Percentiles rank a stretch among this genome's conserved stretches.
phyloP scores from a whole-genome alignment of 2,797 vertebrate genomes.

The Cottoperca gobio region DNA sequence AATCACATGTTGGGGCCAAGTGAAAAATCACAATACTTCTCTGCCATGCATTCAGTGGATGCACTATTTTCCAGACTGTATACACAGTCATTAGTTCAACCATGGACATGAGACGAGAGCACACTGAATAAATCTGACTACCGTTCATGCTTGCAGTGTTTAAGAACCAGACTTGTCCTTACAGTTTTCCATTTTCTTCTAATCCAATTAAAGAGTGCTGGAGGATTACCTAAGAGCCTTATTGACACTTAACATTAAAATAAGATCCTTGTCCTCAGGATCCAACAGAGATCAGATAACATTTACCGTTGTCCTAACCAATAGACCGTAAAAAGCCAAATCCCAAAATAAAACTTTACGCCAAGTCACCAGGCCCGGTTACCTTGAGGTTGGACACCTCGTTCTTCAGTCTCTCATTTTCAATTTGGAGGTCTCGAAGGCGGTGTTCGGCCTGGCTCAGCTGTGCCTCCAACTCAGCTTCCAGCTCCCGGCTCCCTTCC shows the following conservation, averaged over 20 bases:
- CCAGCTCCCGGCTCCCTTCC: constrained; percentile 97
- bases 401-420: constrained; percentile 95
- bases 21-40: constrained; percentile 7
- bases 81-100: background rate
- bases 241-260: constrained; percentile 30
- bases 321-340: background rate
- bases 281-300: constrained; percentile 52
- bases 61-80: background rate
- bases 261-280: constrained; percentile 31
- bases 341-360: background rate
- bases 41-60: background rate
- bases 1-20: constrained; percentile 18
- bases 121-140: background rate
- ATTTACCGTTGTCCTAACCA: constrained; percentile 21
- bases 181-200: constrained; percentile 67
- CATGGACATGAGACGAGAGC: background rate
- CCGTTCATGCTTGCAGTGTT: constrained; percentile 8
- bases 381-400: constrained; percentile 95
- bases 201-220: constrained; percentile 72
- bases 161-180: constrained; percentile 14
- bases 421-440: constrained; percentile 93
- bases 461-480: constrained; percentile 97
- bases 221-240: constrained; percentile 58
- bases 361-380: background rate
- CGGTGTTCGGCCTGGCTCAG: constrained; percentile 94